Conservation (phyloP, 2,888 invertebrate species). For the Sinhomidia bicolor region DNA sequence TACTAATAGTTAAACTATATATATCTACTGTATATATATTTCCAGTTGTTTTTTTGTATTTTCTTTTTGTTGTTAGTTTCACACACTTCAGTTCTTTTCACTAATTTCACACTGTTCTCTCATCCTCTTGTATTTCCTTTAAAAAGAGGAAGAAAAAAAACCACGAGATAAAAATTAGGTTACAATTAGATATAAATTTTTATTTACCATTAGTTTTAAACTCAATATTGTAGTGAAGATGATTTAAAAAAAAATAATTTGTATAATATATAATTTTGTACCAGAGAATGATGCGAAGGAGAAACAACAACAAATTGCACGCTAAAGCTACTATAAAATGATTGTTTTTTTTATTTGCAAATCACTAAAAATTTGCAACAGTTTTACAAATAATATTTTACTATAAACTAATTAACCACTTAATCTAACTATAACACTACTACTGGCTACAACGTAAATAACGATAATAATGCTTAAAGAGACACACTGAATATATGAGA, state of each 20-base stretch:
- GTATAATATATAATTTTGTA: neutral
- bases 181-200: neutral
- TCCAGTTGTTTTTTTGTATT: conserved; percentile 40
- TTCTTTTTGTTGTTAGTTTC: conserved; percentile 18
- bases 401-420: neutral
- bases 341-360: conserved; percentile 14
- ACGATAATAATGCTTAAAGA: conserved; percentile 6
- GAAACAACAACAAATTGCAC: conserved; percentile 46
- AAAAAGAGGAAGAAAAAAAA: conserved; percentile 51
- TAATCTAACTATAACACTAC: conserved; percentile 23
- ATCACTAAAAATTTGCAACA: neutral
- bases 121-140: conserved; percentile 52
- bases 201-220: conserved; percentile 48
- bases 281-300: conserved; percentile 26
- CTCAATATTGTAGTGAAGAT: conserved; percentile 13
- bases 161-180: neutral
- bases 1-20: conserved; percentile 29
- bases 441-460: conserved; percentile 47
- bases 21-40: conserved; percentile 45
- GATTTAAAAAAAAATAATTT: neutral
- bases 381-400: neutral
- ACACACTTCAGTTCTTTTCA: conserved; percentile 45
- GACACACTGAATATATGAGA: neutral
- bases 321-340: no score
- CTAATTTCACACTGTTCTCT: conserved; percentile 47